A percentile compares a stretch with the other conserved stretches of the same genome.
Conservation (phyloP, 2,113 vertebrate genomes). For the Labeo rohita region DNA sequence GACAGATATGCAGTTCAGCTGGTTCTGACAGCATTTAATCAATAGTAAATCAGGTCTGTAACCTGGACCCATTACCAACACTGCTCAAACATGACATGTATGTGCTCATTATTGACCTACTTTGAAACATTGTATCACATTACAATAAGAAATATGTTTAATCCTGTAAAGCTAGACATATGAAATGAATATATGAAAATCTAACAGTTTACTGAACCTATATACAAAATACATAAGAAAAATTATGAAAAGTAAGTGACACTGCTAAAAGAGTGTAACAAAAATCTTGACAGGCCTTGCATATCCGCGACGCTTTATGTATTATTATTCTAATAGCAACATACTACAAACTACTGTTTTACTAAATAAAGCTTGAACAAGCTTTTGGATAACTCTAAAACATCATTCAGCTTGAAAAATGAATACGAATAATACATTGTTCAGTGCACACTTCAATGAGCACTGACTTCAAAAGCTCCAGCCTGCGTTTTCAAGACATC, state of each 20-base stretch:
- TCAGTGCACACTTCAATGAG: not conserved
- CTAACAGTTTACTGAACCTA: too few relatives aligned
- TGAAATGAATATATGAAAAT: too few relatives aligned
- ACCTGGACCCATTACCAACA: not conserved
- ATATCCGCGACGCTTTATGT: not conserved
- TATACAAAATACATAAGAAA: too few relatives aligned
- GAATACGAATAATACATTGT: slow-evolving; percentile 7
- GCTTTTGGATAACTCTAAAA: not conserved
- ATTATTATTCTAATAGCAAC: not conserved
- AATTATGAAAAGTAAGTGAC: too few relatives aligned
- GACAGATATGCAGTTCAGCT: slow-evolving; percentile 55
- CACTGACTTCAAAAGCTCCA: not conserved
- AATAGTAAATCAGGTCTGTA: not conserved
- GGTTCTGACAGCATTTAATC: slow-evolving; percentile 49
- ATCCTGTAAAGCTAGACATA: too few relatives aligned
- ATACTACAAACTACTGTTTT: not conserved
- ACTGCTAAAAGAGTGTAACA: not conserved
- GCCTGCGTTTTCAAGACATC: slow-evolving; percentile 65
- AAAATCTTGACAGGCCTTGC: not conserved
- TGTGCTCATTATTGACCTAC: not conserved
- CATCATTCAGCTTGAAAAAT: not conserved
- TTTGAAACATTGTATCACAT: not conserved
- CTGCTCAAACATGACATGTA: not conserved
- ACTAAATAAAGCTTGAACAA: not conserved
- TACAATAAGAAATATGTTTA: not conserved